Base-by-base conservation (phyloP, 2,797 vertebrate species). In the Bucorvus abyssinicus region DNA sequence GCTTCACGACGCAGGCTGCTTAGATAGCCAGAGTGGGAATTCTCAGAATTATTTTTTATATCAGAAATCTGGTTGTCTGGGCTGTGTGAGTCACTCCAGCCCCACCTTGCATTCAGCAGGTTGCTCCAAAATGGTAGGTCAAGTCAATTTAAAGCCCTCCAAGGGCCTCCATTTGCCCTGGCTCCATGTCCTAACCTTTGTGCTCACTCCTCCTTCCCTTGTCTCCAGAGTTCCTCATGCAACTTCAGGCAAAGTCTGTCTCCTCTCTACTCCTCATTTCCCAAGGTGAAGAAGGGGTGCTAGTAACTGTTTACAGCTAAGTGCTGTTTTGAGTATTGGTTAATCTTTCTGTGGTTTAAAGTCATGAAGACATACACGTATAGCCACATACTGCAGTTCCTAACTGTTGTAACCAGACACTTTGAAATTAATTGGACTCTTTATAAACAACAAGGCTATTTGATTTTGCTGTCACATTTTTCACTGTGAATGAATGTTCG, bases 1-100 rank as follows among this genome's bases (percentile, higher is more conserved):
- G 3, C 5, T 75, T 80, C 36, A 56, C 2, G 2, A 18, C 0
- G 3, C 6, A 52, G 13, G 22, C 13, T 2, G 1, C 3, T 59
- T 38, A 61, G 67, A 47, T 2, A 27, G 8, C 8, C 27, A 50
- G 44, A 74, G 64, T 0, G 2, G 15, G 9, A 83, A 52, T 60
- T 36, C 27, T 34, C 21, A 55, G 21, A 64, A 84, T 71, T 69
- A 49, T 32, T 64, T 69, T 26, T 38, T 42, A 4, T 45, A 3
- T 78, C n/a, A 36, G n/a, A 80, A 83, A 49, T 49, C 23, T 61
- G 26, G 1, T 32, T 56, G 8, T 15, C 56, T 80, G n/a, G 9
- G 12, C n/a, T 52, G 15, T 59, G 22, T 36, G n/a, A 59, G 21
- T 45, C 68, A 49, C 24, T 61, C 49, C 57, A 80, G 18, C 18